Evolutionary conservation across 2,797 vertebrate genomes (phyloP).

Genomic region (Tragopan temminckii): DNA sequence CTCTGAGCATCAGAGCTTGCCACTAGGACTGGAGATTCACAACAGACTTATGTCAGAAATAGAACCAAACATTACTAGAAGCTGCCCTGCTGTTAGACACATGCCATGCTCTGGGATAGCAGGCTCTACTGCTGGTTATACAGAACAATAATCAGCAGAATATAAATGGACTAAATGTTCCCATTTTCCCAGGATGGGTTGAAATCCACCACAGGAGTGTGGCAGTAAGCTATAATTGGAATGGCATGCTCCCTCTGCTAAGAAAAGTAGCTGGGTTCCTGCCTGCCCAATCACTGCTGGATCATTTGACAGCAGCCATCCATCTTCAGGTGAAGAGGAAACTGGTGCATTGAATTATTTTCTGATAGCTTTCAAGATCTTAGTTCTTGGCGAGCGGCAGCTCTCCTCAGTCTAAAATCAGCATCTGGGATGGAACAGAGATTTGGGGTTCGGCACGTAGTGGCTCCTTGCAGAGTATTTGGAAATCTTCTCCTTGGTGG

Average conservation of each 20-base stretch:
- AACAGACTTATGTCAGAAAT: conserved; percentile 28
- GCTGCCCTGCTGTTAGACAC: conserved; percentile 44
- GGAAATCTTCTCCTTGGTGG: not conserved
- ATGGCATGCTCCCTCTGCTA: not conserved
- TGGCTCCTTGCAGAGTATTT: not conserved
- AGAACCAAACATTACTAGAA: not conserved
- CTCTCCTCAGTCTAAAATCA: not conserved
- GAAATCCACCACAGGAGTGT: not conserved
- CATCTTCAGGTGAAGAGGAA: conserved; percentile 40
- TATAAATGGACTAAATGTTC: conserved; percentile 46
- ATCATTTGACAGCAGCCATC: conserved; percentile 23
- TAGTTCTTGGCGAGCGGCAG: not conserved
- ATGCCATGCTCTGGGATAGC: conserved; percentile 21
- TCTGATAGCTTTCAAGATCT: not conserved
- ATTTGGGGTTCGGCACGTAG: rapidly evolving
- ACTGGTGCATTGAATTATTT: conserved; percentile 8
- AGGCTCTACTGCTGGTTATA: not conserved
- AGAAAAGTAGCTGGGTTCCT: conserved; percentile 12
- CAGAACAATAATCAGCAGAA: conserved; percentile 43
- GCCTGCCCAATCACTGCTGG: not conserved
- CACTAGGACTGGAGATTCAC: not conserved
- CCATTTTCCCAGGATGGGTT: conserved; percentile 25
- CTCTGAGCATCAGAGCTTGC: conserved; percentile 8
- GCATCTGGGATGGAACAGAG: not conserved
- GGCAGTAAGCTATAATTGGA: not conserved